Evolutionary conservation across 2,113 vertebrate genomes (phyloP).

Genomic region (Myotis lucifugus): DNA sequence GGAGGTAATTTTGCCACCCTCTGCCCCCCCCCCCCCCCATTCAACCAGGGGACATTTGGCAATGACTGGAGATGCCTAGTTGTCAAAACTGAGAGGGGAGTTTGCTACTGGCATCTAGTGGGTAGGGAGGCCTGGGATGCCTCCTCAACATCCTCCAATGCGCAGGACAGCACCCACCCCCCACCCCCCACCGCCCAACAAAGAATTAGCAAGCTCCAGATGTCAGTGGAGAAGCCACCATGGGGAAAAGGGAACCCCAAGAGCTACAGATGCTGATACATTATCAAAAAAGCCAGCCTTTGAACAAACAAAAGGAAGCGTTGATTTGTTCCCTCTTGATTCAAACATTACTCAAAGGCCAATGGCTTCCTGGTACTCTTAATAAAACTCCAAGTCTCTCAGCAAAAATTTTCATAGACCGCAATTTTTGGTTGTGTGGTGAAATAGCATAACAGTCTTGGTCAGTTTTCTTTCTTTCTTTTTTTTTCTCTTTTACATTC

Average conservation of each 20-base stretch:
- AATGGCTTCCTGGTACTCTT: slow-evolving; percentile 27
- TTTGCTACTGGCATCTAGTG: background rate
- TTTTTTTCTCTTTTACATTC: slow-evolving; percentile 6
- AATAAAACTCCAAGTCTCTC: slow-evolving; percentile 49
- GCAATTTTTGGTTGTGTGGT: slow-evolving; percentile 42
- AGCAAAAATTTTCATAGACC: slow-evolving; percentile 47
- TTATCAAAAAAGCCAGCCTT: background rate
- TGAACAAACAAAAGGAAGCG: background rate
- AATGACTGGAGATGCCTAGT: background rate
- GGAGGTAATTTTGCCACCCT: background rate
- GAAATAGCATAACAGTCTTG: background rate
- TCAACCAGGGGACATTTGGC: background rate
- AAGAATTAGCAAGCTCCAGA: background rate
- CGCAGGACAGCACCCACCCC: background rate
- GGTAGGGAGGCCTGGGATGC: background rate
- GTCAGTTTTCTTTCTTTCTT: background rate
- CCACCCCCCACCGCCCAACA: background rate
- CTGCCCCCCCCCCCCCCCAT: background rate
- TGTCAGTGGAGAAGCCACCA: background rate
- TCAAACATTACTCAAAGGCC: slow-evolving; percentile 44
- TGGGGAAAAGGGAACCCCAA: background rate
- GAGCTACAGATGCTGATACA: background rate
- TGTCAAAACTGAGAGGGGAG: background rate
- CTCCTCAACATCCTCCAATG: background rate
- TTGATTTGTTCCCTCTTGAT: background rate